A percentile compares a stretch with the other conserved stretches of the same genome.
These are phyloP conservation scores for Schlechtendalia chinensis DNA, from an alignment of 1,140 invertebrate genomes.

Conservation along the genomic window DNA sequence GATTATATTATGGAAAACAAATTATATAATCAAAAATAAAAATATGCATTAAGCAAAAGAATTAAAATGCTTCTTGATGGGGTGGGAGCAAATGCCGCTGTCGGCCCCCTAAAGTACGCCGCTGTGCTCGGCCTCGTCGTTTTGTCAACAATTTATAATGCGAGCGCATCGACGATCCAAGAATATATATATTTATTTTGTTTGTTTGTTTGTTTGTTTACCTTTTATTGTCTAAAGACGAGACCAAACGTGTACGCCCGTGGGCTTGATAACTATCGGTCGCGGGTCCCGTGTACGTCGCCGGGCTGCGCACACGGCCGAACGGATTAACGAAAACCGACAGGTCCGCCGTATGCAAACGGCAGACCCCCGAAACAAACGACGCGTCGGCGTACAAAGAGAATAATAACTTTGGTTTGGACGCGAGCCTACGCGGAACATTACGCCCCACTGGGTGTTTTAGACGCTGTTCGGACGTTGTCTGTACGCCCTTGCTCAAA, in stretches of 20 bases:
- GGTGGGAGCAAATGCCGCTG: too few relatives aligned
- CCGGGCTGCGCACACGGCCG: background rate
- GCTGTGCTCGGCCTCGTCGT: too few relatives aligned
- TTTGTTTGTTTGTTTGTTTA: background rate
- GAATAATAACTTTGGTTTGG: constrained; percentile 35
- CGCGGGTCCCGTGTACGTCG: too few relatives aligned
- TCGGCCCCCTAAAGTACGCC: too few relatives aligned
- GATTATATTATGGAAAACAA: too few relatives aligned
- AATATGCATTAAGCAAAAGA: too few relatives aligned
- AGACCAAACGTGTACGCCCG: constrained; percentile 10
- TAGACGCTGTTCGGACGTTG: too few relatives aligned
- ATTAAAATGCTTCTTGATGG: too few relatives aligned
- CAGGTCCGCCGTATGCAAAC: background rate
- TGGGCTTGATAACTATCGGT: background rate
- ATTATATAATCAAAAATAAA: too few relatives aligned
- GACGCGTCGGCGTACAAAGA: background rate
- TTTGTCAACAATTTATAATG: too few relatives aligned
- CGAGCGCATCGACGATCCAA: too few relatives aligned
- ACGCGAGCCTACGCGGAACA: background rate
- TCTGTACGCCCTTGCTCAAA: too few relatives aligned
- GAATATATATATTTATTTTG: background rate
- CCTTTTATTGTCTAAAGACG: background rate
- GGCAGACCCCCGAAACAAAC: constrained; percentile 29
- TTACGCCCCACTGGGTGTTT: constrained; percentile 1
- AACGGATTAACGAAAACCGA: constrained; percentile 28